Percentiles rank a stretch among this genome's conserved stretches.
These are phyloP conservation scores for Murina feae DNA, from an alignment of 2,113 vertebrate genomes.

Conservation along the genomic window DNA sequence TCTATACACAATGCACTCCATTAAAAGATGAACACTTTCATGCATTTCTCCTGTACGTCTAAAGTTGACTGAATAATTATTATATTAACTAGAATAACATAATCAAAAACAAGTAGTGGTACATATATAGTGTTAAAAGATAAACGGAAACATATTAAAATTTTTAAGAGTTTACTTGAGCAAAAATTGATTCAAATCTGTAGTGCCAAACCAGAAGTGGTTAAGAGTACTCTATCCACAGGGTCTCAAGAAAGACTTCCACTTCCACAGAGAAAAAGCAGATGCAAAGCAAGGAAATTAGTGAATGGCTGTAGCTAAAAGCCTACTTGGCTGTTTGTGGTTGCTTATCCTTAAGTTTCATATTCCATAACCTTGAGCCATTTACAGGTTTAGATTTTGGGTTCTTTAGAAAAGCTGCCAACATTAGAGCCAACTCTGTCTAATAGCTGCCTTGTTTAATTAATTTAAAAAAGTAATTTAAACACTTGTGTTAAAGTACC, in stretches of 20 bases:
- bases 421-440: too few species aligned
- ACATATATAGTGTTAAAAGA: not conserved
- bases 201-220: not conserved
- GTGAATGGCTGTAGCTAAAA: not conserved
- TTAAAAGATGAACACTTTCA: not conserved
- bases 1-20: not conserved
- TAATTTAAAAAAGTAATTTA: not conserved
- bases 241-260: not conserved
- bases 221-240: fast-evolving
- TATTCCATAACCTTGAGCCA: not conserved
- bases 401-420: not conserved
- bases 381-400: not conserved
- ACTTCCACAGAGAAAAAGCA: not conserved
- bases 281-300: not conserved
- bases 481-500: not conserved
- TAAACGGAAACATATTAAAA: not conserved
- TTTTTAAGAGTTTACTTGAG: not conserved
- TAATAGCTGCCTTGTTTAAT: not conserved
- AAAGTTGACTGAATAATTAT: not conserved
- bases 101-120: not conserved
- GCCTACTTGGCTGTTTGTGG: not conserved
- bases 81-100: not conserved
- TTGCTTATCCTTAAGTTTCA: not conserved
- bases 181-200: not conserved
- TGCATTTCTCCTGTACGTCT: not conserved